Percentiles rank a stretch among this genome's conserved stretches.
These are phyloP conservation scores for Melieria picta DNA, from an alignment of 2,888 invertebrate genomes.

Conservation along the genomic window DNA sequence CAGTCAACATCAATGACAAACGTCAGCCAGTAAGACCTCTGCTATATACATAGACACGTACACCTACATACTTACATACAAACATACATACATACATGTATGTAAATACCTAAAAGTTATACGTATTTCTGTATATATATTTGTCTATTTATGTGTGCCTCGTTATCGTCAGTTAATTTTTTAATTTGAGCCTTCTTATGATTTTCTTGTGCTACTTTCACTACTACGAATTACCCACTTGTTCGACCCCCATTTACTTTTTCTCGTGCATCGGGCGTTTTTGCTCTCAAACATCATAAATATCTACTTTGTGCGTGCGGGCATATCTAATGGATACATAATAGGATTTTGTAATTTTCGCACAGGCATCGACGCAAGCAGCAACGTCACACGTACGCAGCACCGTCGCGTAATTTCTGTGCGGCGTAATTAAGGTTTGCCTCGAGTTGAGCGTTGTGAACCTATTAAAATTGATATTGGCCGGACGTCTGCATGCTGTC, in stretches of 20 bases:
- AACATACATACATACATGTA: constrained; percentile 14
- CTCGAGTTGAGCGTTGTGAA: no score
- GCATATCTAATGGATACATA: constrained; percentile 60
- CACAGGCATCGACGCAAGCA: constrained; percentile 9
- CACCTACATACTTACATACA: constrained; percentile 18
- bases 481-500: no score
- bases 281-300: constrained; percentile 32
- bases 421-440: constrained; percentile 21
- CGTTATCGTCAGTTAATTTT: background rate
- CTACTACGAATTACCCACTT: no score
- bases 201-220: no score
- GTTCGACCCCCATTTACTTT: no score
- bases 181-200: no score
- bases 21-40: no score
- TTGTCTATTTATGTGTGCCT: constrained; percentile 16
- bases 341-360: constrained; percentile 58
- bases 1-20: no score
- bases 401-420: constrained; percentile 18
- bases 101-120: constrained; percentile 17
- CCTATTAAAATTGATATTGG: no score
- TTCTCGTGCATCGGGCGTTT: background rate
- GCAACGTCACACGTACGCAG: background rate
- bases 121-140: constrained; percentile 17
- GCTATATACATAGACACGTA: background rate
- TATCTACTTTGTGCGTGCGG: constrained; percentile 46